A percentile compares a stretch with the other conserved stretches of the same genome.
Conservation (phyloP, 2,113 vertebrate genomes). For the Quiscalus mexicanus region DNA sequence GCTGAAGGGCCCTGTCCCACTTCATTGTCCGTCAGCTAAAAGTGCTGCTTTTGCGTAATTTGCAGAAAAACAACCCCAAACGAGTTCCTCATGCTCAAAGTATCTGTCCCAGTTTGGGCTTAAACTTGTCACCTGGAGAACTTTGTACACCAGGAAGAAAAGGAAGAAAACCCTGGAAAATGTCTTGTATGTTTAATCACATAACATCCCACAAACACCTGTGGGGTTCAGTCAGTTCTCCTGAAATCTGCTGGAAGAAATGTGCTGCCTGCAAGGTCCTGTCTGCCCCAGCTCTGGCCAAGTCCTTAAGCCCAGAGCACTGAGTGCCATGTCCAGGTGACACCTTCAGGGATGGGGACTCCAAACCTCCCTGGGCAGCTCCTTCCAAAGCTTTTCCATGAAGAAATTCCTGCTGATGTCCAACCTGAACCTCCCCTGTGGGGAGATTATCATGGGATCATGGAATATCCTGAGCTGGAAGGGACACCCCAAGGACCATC, state of each 20-base stretch:
- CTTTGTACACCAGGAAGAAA: not conserved
- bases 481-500: not conserved
- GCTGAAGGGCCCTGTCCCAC: not conserved
- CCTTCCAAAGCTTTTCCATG: not conserved
- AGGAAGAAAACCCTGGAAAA: not conserved
- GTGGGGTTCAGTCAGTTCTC: accelerated
- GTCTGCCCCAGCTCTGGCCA: not conserved
- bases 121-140: not conserved
- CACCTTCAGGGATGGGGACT: not conserved
- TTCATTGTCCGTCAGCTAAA: not conserved
- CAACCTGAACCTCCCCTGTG: not conserved
- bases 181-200: not conserved
- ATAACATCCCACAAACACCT: not conserved
- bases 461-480: not conserved
- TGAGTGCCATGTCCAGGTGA: not conserved
- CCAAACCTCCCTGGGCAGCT: not conserved
- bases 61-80: not conserved
- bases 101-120: not conserved
- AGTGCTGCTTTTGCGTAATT: not conserved
- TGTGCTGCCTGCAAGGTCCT: not conserved
- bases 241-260: not conserved
- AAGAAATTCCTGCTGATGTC: not conserved
- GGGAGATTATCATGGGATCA: not conserved
- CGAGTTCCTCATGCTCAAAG: not conserved
- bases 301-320: not conserved